phyloP scores from a whole-genome alignment of 2,888 invertebrate genomes.

The Philereme vetulata region DNA sequence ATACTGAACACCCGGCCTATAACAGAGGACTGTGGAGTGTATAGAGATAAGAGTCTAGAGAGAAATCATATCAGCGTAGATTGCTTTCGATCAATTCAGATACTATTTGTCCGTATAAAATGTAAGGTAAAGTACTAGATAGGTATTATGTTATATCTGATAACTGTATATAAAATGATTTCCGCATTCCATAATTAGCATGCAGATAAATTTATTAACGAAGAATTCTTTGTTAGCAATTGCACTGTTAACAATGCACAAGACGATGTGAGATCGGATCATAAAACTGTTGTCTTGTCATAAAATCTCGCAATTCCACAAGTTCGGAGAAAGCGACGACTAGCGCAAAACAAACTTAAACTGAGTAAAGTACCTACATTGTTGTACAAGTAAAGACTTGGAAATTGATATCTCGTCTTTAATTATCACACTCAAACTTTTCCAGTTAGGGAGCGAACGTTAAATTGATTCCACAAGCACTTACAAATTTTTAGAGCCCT shows the following conservation, averaged over 20 bases:
- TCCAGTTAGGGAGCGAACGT: constrained; percentile 66
- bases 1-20: constrained; percentile 41
- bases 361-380: constrained; percentile 26
- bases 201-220: constrained; percentile 15
- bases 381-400: constrained; percentile 48
- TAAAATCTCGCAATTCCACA: constrained; percentile 33
- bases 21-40: constrained; percentile 4
- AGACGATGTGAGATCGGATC: constrained; percentile 25
- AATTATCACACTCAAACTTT: constrained; percentile 75
- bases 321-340: constrained; percentile 28
- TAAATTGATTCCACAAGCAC: constrained; percentile 79
- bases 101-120: constrained; percentile 13
- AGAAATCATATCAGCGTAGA: constrained; percentile 19
- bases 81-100: constrained; percentile 22
- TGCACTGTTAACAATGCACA: constrained; percentile 30
- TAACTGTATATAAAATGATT: constrained; percentile 11
- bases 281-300: constrained; percentile 33
- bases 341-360: constrained; percentile 29
- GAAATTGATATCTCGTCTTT: constrained; percentile 74
- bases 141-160: constrained; percentile 9
- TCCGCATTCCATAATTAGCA: constrained; percentile 17
- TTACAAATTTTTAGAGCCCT: constrained; percentile 77
- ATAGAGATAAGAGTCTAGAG: constrained; percentile 7
- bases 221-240: constrained; percentile 25
- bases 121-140: neutral